phyloP scores from a whole-genome alignment of 2,888 invertebrate species.

The Oeneis ivallda region DNA sequence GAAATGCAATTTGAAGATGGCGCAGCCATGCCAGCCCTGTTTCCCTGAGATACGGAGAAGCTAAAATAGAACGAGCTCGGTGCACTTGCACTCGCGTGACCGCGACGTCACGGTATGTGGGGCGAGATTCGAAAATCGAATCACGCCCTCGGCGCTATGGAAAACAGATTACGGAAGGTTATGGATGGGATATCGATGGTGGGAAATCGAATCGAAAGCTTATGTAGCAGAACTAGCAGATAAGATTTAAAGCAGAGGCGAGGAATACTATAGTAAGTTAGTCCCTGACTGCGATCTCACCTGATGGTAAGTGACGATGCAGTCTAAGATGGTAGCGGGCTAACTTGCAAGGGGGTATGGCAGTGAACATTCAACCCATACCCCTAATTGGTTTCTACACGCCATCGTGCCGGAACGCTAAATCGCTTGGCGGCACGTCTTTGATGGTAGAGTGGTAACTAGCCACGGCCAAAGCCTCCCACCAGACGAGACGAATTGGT shows the following conservation, averaged over 20 bases:
- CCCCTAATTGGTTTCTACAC: no score
- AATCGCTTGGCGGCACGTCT: no score
- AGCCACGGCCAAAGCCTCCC: no score
- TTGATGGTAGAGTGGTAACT: no score
- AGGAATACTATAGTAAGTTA: no score
- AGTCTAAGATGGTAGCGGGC: no score
- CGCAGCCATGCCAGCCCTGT: conserved; percentile 25
- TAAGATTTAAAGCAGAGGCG: not conserved
- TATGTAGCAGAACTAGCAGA: not conserved
- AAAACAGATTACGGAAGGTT: conserved; percentile 23
- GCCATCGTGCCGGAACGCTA: no score
- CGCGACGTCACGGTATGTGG: conserved; percentile 20
- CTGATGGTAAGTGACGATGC: no score
- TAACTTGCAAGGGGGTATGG: no score
- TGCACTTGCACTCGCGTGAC: conserved; percentile 40
- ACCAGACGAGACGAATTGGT: no score
- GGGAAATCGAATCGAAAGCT: not conserved
- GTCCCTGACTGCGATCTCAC: no score
- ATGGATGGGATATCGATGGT: conserved; percentile 5
- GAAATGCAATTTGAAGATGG: not conserved
- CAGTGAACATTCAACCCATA: no score
- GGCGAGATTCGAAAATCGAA: conserved; percentile 27
- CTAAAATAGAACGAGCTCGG: conserved; percentile 37
- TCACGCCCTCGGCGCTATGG: conserved; percentile 1
- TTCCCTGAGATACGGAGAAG: conserved; percentile 19